Base-by-base conservation (phyloP, 2,888 invertebrate species). In the Disparrhopalites patrizii region DNA sequence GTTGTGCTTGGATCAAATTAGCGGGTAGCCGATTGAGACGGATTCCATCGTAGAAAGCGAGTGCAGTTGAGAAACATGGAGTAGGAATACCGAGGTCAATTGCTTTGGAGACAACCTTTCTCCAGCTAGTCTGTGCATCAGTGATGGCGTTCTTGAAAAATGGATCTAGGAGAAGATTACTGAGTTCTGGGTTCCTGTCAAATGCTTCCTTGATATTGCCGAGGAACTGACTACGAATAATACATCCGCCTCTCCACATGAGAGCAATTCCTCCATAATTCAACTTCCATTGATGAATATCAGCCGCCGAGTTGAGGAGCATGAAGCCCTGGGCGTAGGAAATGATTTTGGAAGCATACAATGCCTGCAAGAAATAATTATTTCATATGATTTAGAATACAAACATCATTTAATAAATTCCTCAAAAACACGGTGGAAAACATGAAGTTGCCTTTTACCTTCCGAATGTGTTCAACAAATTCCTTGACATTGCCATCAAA, bases 221-320 rank as follows among this genome's bases (percentile, higher is more conserved):
- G 75, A 95, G 81, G 79, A 95, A 94, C 13, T 84, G 88, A 78
- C 91, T 93, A 79, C 97, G 85, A 77, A 96, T 98, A 77, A 98
- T 98, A 79, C 97, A 98, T n/a, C 98, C 98, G 18, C 97, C 97
- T 70, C 98, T 86, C 99, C 99, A 99, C 98, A 99, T 99, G 50
- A 99, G 82, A 1, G 99, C 98, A 72, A 99, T 96, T 64, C 93
- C 93, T 57, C 98, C 99, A 77, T 96, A 95, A 82, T 99, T 98
- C 68, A 99, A 82, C 70, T 92, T 88, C 99, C 99, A 99, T 5
- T 87, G 85, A 78, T 93, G 88, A 74, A 91, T 86, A 78, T 87
- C 87, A 15, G 96, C 96, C 15, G 96, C 95, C 80, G 95, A 93
- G 51, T 93, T 83, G 77, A 97, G 82, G 73, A 97, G 81, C 97